Evolutionary conservation across 2,113 vertebrate genomes (phyloP), one percentile per base, ranked within the genome.

Genomic region (Myotis yumanensis): DNA sequence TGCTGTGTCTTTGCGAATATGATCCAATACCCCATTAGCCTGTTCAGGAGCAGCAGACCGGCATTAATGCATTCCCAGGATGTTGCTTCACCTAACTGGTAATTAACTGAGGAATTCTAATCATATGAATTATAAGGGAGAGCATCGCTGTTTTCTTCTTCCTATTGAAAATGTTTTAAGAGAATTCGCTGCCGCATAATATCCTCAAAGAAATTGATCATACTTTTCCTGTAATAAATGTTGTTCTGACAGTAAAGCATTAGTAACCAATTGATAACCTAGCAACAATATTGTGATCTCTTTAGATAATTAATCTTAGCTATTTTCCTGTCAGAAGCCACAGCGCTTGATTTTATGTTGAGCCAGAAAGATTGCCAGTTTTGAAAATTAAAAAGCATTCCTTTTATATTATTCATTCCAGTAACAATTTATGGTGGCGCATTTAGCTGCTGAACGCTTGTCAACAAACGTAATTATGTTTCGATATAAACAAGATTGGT

Each of bases 401-500:
- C 98, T 98, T 99, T 99, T 99, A 97, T 98, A 98, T 98, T 98
- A 98, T 98, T 98, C 98, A 98, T 98, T 98, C 98, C 97, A 97
- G 98, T 98, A 98, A 99, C 98, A 98, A 99, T 99, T 99, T 99
- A 99, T 98, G 99, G 98, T 98, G 98, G 98, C 96, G 94, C 97
- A 97, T 99, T 99, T 99, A 98, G 98, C 98, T 98, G 98, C 98
- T 99, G 98, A 99, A 98, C 92, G 82, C 98, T 99, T 99, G 99
- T 99, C 99, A 99, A 98, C 98, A 98, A 98, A 98, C 98, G 98
- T 99, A 99, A 99, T 99, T 99, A 99, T 98, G 98, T 98, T 99
- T 99, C 98, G 97, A 99, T 99, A 99, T 99, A 99, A 99, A 99
- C 98, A 99, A 99, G 99, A 99, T 99, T 98, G 98, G 99, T 99